These are phyloP conservation scores for Hyles lineata DNA, from an alignment of 2,888 invertebrate species.

Conservation along the genomic window DNA sequence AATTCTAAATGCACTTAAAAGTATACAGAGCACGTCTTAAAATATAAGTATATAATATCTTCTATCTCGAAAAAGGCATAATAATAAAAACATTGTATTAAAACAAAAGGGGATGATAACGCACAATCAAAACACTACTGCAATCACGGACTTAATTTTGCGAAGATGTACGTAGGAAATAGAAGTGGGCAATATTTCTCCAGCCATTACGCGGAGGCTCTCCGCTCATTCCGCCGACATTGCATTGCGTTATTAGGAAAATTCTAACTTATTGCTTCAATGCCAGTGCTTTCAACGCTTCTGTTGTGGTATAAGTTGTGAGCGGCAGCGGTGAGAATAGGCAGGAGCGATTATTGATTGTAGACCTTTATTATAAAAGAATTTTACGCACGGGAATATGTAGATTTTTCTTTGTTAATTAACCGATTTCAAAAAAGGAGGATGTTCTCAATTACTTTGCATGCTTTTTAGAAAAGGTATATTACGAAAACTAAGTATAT, in stretches of 20 bases:
- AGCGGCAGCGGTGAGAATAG: conserved; percentile 24
- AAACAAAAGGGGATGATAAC: background rate
- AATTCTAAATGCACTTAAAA: too few species aligned
- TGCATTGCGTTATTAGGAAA: conserved; percentile 71
- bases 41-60: too few species aligned
- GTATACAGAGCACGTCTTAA: too few species aligned
- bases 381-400: too few species aligned
- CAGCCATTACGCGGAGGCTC: conserved; percentile 37
- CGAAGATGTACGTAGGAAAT: background rate
- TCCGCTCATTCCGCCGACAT: conserved; percentile 45
- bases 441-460: too few species aligned
- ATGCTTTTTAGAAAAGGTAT: too few species aligned
- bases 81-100: background rate
- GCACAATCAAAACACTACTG: background rate
- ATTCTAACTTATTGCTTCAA: conserved; percentile 79
- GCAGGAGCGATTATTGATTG: background rate
- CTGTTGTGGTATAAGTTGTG: conserved; percentile 41
- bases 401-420: too few species aligned
- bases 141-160: background rate
- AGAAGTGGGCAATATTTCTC: conserved; percentile 26
- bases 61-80: too few species aligned
- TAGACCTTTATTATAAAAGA: background rate
- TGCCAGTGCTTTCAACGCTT: conserved; percentile 55
- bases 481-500: too few species aligned
- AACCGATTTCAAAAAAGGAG: too few species aligned